Evolutionary conservation across 2,797 vertebrate species (phyloP), one percentile per base, ranked within the genome.

Genomic region (Mus spretus): DNA sequence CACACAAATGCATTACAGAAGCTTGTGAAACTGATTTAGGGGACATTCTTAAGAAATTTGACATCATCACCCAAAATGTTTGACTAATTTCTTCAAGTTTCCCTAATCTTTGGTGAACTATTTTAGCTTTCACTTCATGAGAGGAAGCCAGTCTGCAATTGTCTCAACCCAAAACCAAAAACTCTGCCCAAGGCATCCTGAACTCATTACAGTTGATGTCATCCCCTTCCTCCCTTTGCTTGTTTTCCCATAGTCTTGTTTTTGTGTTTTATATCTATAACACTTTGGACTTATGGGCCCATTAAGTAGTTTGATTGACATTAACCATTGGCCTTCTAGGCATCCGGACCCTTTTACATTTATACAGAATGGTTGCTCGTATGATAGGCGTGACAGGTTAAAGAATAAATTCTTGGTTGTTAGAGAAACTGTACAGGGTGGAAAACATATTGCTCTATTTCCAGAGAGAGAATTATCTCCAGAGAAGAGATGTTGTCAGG

Each of bases 331-430:
- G 50, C 34, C 57, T 20, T 83, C 24, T 61, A 91, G 57, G 9
- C 44, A 61, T 63, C 40, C 24, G 22, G 84, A 93, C 44, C 12
- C 40, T 88, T 96, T 37, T 28, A 70, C 12, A 96, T 82, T 84
- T 94, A 82, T 20, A 95, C 80, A 96, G 87, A 97, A 94, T 72
- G 77, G 92, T 34, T 90, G 61, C 70, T 92, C 92, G 75, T 26
- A 89, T 95, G 63, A 70, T 93, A 90, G 59, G 26, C 89, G 17
- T 96, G 94, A 95, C 82, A 97, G 82, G 65, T 84, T 79, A 94
- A 95, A 97, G 11, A 96, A 97, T 95, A 97, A 93, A 94, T 96
- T 96, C 79, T 59, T 55, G 57, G 81, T 91, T 97, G 81, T 97
- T 97, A 96, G 74, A 84, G 79, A 96, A 97, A 96, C 72, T 89